Evolutionary conservation across 2,797 vertebrate genomes (phyloP), one percentile per base, ranked within the genome.

Genomic region (Peromyscus melanophrys): DNA sequence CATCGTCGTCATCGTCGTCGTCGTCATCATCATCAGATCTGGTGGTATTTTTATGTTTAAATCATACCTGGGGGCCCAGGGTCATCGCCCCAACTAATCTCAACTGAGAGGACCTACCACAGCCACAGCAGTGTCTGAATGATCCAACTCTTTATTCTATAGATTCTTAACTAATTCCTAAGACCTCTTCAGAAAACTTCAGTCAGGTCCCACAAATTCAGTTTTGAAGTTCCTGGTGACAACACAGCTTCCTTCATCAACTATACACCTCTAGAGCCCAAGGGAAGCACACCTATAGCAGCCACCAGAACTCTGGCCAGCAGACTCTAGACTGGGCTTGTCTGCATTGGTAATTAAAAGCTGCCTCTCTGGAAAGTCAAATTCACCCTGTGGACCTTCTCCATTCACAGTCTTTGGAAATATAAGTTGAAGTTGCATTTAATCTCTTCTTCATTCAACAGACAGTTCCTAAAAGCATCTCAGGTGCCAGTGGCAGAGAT

Each of bases 401-500:
- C 40, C 55, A 69, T 78, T 31, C n/a, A 27, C 65, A 89, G 52
- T 73, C 73, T 65, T 37, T 19, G 37, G 61, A 73, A 91, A 89
- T 14, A 10, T 27, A 27, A 65, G 10, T 65, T 73, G n/a, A 37
- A 57, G 40, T n/a, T 27, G 61, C 65, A 43, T n/a, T 86, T 31
- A 43, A 65, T 89, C 92, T 84, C 31, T 67, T 96, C 89, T 75
- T 88, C 93, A 83, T 61, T 90, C 89, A 67, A 77, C 27, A 85
- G 69, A 61, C 49, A 92, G 16, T 67, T 94, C 23, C 82, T 19
- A 34, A 94, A 75, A 29, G 43, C 49, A 89, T 21, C 19, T 27
- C 65, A 37, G 77, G 61, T 71, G 77, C 77, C 61, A 37, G 40
- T 25, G n/a, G 59, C 37, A 75, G 73, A 89, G 49, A 86, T 25